Base-by-base conservation (phyloP, 37 sponge, comb jelly and placozoan species). In the Hexactinellida sp. region DNA sequence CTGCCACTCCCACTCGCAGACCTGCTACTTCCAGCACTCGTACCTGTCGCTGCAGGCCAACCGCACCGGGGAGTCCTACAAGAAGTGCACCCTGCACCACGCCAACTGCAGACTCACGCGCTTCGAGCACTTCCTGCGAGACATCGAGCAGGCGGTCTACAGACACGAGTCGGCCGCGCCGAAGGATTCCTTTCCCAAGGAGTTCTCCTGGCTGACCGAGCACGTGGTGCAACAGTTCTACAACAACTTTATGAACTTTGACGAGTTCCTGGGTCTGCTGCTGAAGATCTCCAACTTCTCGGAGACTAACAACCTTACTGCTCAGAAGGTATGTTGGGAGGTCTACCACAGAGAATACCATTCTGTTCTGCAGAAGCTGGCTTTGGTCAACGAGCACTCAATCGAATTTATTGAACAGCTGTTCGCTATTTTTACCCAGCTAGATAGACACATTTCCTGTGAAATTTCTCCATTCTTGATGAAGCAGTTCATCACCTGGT, bases 281-380 rank as follows among this genome's bases (percentile, higher is more conserved):
- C 28, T 25, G 13, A 63, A 63, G 34, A 23, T 63, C 34, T 32
- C 76, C 30, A n/a, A 63, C 76, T 63, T 63, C 76, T 63, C 76
- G 5, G 13, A 63, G 3, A 1, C 21, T 7, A 63, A 63, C 13
- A 63, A 32, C 34, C 30, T 63, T 28, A n/a, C 21, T 21, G 76
- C 76, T 63, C 76, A 63, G 76, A 28, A 23, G 76, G 76, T 63
- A 23, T 63, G 76, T 23, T 63, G 76, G 76, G 30, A 63, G 3
- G 76, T 63, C 25, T 63, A 63, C 76, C 13, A 63, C 76, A 63
- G 76, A 63, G 76, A 63, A n/a, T 25, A 63, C 13, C 34, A 63
- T n/a, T 63, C 76, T 25, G 76, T 63, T 7, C 34, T 63, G 30
- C 76, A 63, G 76, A 63, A 63, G 76, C 76, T 63, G 76, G 76